Base-by-base conservation (phyloP, 2,113 vertebrate species). In the Campylomormyrus tamandua region DNA sequence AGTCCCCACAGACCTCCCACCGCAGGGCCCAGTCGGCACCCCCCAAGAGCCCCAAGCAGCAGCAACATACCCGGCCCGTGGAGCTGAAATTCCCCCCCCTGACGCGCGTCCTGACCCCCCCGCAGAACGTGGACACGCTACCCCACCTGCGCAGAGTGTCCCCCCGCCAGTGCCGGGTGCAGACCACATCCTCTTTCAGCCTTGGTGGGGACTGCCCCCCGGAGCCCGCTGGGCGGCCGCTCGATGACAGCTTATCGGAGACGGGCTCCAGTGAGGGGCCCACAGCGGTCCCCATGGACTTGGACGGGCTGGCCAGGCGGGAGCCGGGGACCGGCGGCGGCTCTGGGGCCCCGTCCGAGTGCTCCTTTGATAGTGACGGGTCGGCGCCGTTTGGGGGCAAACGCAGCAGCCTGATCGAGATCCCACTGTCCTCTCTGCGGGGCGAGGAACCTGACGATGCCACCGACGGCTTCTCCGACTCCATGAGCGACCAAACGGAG, bases 151-250 rank as follows among this genome's bases (percentile, higher is more conserved):
- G 97, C 31, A 96, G 96, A 86, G 97, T 96, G 89, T 97, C 96
- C 0, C 97, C 97, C 0, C 96, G 94, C 94, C 97, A 97, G 91
- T 96, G 95, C 88, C 95, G 96, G 0, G 94, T 98, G 31, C 98
- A 99, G 94, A 97, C 96, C 0, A 96, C 96, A 0, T 97, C 97
- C 24, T 97, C 97, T 27, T 96, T 99, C 90, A 96, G 95, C 90
- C 95, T 99, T 88, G 94, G 95, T 87, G 31, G 94, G 15, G 83
- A 93, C 93, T 21, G 92, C 90, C 0, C 90, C 93, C 3, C 92
- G 89, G 39, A 58, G 11, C 91, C 91, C 0, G 48, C 90, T 48
- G 88, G 85, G 3, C 92, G 45, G 45, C 90, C 77, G 35, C 45
- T 66, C 0, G 95, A 95, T 9, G 95, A 95, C 35, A 0, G 85